Percentiles rank a stretch among this genome's conserved stretches.
Conservation (phyloP, 2,113 vertebrate genomes). For the Rhagologus leucostigma region DNA sequence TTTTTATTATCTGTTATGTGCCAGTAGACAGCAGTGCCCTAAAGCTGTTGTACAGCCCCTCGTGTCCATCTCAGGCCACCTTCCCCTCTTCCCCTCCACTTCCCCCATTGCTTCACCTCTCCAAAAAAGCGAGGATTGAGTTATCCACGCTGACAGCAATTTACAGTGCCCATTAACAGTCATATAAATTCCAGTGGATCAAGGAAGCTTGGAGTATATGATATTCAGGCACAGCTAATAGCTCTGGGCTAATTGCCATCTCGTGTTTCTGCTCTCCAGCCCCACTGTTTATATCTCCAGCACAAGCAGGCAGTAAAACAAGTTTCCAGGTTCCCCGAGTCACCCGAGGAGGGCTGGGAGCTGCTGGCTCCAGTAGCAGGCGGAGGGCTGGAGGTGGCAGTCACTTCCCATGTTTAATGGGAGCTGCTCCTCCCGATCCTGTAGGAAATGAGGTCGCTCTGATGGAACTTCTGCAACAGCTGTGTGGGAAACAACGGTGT, state of each 20-base stretch:
- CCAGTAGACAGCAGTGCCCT: conserved; percentile 35
- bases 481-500: rapidly evolving
- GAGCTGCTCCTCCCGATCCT: neutral
- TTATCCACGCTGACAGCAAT: conserved; percentile 42
- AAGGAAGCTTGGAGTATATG: conserved; percentile 46
- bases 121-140: neutral
- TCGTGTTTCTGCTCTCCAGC: conserved; percentile 27
- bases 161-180: conserved; percentile 56
- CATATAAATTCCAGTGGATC: conserved; percentile 67
- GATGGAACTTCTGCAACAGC: neutral
- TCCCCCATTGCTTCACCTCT: neutral
- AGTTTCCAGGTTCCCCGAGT: conserved; percentile 7
- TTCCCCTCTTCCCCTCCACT: neutral
- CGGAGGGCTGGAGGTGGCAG: conserved; percentile 57
- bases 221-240: conserved; percentile 60
- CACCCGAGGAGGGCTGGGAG: neutral
- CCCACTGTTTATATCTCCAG: conserved; percentile 22
- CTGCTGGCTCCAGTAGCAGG: conserved; percentile 53
- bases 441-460: rapidly evolving
- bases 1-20: conserved; percentile 63
- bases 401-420: conserved; percentile 49
- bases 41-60: conserved; percentile 2
- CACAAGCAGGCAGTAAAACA: conserved; percentile 28
- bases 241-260: conserved; percentile 62
- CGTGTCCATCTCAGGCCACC: neutral